These are phyloP conservation scores for Sebastes jordani DNA, from an alignment of 2,797 vertebrate genomes.

Conservation along the genomic window DNA sequence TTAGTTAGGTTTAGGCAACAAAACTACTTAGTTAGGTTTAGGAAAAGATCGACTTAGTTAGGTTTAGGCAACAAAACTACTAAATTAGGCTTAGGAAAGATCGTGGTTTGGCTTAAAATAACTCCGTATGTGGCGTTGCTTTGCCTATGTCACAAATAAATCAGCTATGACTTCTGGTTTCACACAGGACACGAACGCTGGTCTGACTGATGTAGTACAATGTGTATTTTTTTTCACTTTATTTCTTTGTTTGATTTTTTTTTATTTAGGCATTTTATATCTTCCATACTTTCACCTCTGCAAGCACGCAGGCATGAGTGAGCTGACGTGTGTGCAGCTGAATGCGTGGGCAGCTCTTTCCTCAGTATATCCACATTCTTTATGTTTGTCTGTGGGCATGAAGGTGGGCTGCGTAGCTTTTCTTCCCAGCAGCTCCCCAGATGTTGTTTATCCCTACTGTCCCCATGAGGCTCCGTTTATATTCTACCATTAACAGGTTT, in stretches of 20 bases:
- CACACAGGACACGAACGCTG: no score
- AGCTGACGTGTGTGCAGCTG: background rate
- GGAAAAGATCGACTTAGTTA: no score
- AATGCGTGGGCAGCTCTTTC: constrained; percentile 22
- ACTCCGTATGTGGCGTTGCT: no score
- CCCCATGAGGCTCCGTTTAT: background rate
- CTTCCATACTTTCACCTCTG: background rate
- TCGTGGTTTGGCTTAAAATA: no score
- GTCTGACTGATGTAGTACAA: no score
- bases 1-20: no score
- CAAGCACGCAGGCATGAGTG: background rate
- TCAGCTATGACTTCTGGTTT: no score
- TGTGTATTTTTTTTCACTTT: background rate
- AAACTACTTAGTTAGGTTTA: no score
- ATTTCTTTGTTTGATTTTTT: background rate
- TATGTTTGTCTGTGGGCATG: constrained; percentile 1
- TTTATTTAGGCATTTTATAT: background rate
- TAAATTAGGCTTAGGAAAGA: no score
- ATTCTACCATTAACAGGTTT: constrained; percentile 37
- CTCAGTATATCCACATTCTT: constrained; percentile 3
- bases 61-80: no score
- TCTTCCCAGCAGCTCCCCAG: background rate
- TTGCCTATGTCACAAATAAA: no score
- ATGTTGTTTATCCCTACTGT: constrained; percentile 36
- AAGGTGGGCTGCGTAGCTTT: background rate